Evolutionary conservation across 1,140 invertebrate species (phyloP).

Genomic region (Drosophila auraria): DNA sequence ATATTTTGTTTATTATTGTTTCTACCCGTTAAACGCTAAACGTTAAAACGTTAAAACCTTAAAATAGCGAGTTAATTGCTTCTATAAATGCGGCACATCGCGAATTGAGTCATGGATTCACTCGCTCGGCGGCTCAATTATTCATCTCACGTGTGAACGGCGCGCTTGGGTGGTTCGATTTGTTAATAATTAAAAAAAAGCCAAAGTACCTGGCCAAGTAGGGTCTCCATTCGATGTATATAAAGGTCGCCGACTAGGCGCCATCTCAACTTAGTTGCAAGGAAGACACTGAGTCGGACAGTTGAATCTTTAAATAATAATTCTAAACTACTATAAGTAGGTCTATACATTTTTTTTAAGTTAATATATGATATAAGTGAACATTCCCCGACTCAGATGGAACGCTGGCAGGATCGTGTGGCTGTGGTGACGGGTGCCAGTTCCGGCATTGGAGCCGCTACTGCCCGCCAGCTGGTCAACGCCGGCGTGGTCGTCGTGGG

Average conservation of each 20-base stretch:
- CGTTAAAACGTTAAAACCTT: neutral
- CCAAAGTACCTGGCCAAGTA: slow-evolving; percentile 1
- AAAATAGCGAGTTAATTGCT: slow-evolving; percentile 23
- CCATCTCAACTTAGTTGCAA: slow-evolving; percentile 10
- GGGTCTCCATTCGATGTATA: neutral
- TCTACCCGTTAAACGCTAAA: slow-evolving; percentile 6
- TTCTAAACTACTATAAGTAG: too few species aligned
- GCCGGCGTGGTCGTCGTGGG: slow-evolving; percentile 89
- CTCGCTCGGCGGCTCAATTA: slow-evolving; percentile 19
- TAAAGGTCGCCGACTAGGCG: neutral
- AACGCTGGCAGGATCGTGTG: slow-evolving; percentile 87
- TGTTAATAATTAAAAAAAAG: slow-evolving; percentile 33
- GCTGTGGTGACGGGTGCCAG: slow-evolving; percentile 90
- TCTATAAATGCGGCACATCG: slow-evolving; percentile 18
- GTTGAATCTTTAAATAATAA: neutral
- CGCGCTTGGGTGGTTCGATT: slow-evolving; percentile 24
- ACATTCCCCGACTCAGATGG: slow-evolving; percentile 82
- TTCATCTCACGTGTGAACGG: slow-evolving; percentile 54
- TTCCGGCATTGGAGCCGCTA: slow-evolving; percentile 89
- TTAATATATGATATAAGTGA: neutral
- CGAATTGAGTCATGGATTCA: slow-evolving; percentile 2
- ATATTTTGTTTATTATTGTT: neutral
- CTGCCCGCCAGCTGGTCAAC: slow-evolving; percentile 86
- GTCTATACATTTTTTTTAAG: too few species aligned
- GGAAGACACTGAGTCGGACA: neutral